Conservation (phyloP, 2,113 vertebrate genomes). For the Sterna hirundo region DNA sequence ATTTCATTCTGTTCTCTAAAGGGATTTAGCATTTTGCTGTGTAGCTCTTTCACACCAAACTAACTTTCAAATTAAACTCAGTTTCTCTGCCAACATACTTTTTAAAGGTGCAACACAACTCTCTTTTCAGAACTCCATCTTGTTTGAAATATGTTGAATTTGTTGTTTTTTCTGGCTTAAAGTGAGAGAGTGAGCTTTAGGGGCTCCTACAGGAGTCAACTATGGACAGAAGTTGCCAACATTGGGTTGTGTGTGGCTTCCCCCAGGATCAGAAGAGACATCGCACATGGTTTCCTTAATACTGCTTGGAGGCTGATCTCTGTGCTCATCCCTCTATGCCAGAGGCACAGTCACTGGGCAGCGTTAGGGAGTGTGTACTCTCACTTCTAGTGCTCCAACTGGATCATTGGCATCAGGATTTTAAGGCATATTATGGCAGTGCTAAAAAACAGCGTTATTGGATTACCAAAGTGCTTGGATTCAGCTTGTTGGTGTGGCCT, state of each 20-base stretch:
- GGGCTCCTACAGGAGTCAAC: neutral
- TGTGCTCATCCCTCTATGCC: neutral
- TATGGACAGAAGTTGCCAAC: neutral
- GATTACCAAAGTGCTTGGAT: neutral
- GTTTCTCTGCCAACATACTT: neutral
- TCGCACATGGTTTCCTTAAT: neutral
- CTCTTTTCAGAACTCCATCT: neutral
- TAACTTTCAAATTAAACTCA: slow-evolving; percentile 24
- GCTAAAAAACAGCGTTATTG: neutral
- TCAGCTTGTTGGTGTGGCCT: neutral
- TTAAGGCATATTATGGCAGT: neutral
- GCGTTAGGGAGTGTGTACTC: neutral
- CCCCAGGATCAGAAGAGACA: neutral
- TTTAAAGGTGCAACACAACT: slow-evolving; percentile 15
- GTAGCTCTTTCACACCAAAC: slow-evolving; percentile 24
- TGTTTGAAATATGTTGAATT: neutral
- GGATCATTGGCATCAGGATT: neutral
- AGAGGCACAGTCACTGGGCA: neutral
- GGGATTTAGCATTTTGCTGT: slow-evolving; percentile 60
- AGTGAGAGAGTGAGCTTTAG: neutral
- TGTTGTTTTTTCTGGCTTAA: neutral
- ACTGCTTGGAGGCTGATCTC: neutral
- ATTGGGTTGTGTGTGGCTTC: neutral
- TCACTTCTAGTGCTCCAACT: neutral
- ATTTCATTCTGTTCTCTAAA: slow-evolving; percentile 58